Evolutionary conservation across 1,140 invertebrate genomes (phyloP).

Genomic region (Wiebesia pumilae): DNA sequence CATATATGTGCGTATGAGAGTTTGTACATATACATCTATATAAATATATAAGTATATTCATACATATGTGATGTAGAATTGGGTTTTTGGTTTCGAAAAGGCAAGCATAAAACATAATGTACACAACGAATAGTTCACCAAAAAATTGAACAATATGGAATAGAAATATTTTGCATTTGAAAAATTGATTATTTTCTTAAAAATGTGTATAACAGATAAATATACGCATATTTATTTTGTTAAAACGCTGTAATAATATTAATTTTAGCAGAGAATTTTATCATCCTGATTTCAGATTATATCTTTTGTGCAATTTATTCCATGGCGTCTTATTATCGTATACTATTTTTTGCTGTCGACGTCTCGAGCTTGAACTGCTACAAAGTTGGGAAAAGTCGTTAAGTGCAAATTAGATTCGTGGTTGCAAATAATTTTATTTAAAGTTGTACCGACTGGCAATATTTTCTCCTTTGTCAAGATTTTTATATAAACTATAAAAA

Average conservation of each 20-base stretch:
- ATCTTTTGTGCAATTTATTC: constrained; percentile 1
- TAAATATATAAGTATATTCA: not conserved
- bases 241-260: constrained; percentile 6
- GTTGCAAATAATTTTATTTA: constrained; percentile 35
- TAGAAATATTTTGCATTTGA: not conserved
- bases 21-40: not conserved
- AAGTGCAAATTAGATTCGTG: constrained; percentile 30
- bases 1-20: too few relatives aligned
- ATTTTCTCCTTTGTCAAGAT: not conserved
- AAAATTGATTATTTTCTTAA: constrained; percentile 21
- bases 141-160: constrained; percentile 4
- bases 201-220: constrained; percentile 23
- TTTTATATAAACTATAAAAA: not conserved
- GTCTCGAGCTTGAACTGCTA: not conserved
- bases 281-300: constrained; percentile 7
- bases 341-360: not conserved
- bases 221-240: constrained; percentile 46
- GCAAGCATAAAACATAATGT: constrained; percentile 4
- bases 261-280: constrained; percentile 30
- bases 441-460: constrained; percentile 1
- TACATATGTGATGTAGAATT: constrained; percentile 6
- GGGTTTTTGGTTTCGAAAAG: not conserved
- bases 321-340: constrained; percentile 5
- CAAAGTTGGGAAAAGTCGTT: constrained; percentile 33
- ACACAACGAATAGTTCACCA: constrained; percentile 3